phyloP scores from a whole-genome alignment of 2,113 vertebrate genomes.

The Xiphophorus hellerii region DNA sequence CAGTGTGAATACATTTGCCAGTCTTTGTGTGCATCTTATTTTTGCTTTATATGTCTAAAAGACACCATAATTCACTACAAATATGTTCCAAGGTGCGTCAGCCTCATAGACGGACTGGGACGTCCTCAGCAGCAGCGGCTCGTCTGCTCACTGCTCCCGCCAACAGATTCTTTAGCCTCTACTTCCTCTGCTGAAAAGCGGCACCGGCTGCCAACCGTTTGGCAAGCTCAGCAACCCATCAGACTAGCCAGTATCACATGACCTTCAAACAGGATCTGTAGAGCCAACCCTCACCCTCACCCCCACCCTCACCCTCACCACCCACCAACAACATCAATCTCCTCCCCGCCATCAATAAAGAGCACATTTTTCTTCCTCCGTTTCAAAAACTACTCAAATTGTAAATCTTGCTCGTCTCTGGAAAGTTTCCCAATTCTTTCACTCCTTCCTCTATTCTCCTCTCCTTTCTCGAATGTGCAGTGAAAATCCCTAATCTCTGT shows the following conservation, averaged over 20 bases:
- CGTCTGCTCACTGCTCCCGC: constrained; percentile 10
- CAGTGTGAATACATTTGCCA: too few species aligned
- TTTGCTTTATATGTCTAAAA: background rate
- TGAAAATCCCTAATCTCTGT: constrained; percentile 82
- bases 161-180: constrained; percentile 57
- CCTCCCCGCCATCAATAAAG: constrained; percentile 45
- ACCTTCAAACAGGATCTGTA: constrained; percentile 73
- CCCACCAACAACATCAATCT: constrained; percentile 21
- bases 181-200: constrained; percentile 46
- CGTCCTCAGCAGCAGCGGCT: constrained; percentile 35
- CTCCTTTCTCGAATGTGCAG: constrained; percentile 36
- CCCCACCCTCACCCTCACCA: background rate
- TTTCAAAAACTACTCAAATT: constrained; percentile 77
- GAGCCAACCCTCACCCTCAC: background rate
- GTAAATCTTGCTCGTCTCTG: constrained; percentile 73
- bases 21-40: background rate
- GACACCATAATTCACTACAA: background rate
- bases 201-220: constrained; percentile 56
- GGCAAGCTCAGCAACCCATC: constrained; percentile 52
- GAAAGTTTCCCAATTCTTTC: constrained; percentile 58
- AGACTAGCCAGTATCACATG: constrained; percentile 74
- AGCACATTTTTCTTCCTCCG: constrained; percentile 77
- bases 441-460: background rate
- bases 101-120: constrained; percentile 16
- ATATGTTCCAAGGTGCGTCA: background rate